These are phyloP conservation scores for Ceuthmochares aereus DNA, from an alignment of 2,113 vertebrate genomes.

Conservation along the genomic window DNA sequence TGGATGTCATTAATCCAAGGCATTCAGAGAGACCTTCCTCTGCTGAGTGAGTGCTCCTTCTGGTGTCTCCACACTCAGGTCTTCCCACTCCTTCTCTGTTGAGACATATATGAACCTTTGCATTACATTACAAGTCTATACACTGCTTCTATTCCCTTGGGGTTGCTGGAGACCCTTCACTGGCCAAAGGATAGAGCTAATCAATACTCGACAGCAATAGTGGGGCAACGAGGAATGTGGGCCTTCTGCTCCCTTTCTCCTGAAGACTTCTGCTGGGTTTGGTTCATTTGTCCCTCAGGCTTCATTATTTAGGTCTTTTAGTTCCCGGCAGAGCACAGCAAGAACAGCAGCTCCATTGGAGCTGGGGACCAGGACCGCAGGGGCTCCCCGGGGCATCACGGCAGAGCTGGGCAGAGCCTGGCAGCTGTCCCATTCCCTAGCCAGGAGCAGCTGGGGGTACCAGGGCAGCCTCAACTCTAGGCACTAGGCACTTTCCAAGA, in stretches of 20 bases:
- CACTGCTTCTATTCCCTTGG: background rate
- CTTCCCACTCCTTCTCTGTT: background rate
- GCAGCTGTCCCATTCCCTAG: background rate
- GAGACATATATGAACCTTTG: background rate
- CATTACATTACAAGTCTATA: background rate
- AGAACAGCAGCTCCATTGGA: background rate
- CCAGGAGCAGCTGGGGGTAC: background rate
- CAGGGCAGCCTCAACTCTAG: background rate
- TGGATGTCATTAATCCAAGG: background rate
- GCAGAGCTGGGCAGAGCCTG: background rate
- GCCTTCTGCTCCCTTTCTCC: background rate
- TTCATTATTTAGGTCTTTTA: background rate
- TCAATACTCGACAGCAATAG: background rate
- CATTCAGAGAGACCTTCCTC: background rate
- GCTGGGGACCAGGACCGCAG: fast-evolving
- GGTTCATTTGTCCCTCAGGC: background rate
- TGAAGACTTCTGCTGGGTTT: background rate
- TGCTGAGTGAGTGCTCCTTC: background rate
- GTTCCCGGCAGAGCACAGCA: background rate
- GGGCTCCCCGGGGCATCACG: background rate
- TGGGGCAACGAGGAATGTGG: background rate
- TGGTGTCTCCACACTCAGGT: background rate
- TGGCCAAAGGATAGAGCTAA: background rate
- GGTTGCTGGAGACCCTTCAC: background rate
- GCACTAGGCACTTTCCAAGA: background rate